phyloP scores from a whole-genome alignment of 2,113 vertebrate genomes.

The Centrocercus urophasianus region DNA sequence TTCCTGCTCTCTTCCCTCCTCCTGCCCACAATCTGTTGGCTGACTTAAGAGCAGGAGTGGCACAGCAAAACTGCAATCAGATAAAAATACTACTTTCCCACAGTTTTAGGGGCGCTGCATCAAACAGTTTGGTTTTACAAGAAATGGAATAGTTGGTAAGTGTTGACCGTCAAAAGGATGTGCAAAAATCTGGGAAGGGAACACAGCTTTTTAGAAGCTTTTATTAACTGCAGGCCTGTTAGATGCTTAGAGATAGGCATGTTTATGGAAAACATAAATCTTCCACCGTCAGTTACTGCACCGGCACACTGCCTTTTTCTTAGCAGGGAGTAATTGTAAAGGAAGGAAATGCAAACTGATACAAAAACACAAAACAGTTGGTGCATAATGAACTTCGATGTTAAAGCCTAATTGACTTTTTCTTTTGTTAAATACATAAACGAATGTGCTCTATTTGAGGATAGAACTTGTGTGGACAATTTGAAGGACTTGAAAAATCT shows the following conservation, averaged over 20 bases:
- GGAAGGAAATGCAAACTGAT: not conserved
- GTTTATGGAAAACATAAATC: not conserved
- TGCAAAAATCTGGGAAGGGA: not conserved
- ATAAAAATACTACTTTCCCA: not conserved
- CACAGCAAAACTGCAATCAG: not conserved
- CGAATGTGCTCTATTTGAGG: not conserved
- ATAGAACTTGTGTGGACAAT: not conserved
- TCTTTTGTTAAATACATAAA: not conserved
- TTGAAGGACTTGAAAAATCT: not conserved
- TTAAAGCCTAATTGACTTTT: not conserved
- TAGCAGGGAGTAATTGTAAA: not conserved
- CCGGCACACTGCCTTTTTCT: not conserved
- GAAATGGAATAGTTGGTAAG: not conserved
- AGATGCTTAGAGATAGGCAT: not conserved
- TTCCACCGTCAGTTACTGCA: not conserved
- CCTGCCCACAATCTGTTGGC: conserved; percentile 6
- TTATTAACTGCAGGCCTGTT: not conserved
- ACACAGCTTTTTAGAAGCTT: not conserved
- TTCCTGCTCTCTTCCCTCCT: not conserved
- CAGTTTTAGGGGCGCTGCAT: not conserved
- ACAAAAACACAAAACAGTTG: not conserved
- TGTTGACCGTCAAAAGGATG: not conserved
- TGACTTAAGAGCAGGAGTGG: not conserved
- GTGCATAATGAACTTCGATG: not conserved
- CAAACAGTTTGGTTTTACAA: not conserved